Evolutionary conservation across 2,113 vertebrate genomes (phyloP).

Genomic region (Aramus guarauna): DNA sequence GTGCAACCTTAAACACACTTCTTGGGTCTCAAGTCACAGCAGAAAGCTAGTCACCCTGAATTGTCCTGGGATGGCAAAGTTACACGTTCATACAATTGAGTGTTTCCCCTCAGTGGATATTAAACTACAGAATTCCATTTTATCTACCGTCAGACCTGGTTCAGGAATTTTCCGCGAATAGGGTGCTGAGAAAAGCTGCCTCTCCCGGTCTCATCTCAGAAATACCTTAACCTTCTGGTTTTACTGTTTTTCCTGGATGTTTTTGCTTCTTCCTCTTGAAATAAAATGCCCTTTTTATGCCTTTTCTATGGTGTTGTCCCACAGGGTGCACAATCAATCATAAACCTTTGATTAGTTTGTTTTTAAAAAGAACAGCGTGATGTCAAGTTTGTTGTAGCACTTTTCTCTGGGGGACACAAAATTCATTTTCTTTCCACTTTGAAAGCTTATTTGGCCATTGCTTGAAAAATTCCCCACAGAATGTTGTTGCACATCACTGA

Average conservation of each 20-base stretch:
- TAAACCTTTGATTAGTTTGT: neutral
- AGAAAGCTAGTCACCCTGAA: neutral
- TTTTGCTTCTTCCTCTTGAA: neutral
- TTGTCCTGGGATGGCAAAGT: neutral
- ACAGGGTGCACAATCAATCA: neutral
- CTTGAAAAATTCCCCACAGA: neutral
- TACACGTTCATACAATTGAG: neutral
- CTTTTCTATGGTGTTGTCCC: neutral
- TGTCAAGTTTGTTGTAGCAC: neutral
- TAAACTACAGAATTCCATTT: neutral
- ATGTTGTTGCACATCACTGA: neutral
- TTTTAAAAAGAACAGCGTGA: neutral
- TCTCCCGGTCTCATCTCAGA: neutral
- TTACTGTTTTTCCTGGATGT: neutral
- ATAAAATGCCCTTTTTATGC: neutral
- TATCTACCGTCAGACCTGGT: neutral
- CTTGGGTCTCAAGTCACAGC: neutral
- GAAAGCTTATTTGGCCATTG: neutral
- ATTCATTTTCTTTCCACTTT: neutral
- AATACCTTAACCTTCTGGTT: neutral
- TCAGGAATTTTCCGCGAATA: neutral
- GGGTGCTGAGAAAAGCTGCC: neutral
- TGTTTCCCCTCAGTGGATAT: neutral
- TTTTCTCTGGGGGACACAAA: neutral
- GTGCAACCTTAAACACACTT: neutral